Evolutionary conservation across 2,888 invertebrate species (phyloP).

Genomic region (Conistra vaccinii): DNA sequence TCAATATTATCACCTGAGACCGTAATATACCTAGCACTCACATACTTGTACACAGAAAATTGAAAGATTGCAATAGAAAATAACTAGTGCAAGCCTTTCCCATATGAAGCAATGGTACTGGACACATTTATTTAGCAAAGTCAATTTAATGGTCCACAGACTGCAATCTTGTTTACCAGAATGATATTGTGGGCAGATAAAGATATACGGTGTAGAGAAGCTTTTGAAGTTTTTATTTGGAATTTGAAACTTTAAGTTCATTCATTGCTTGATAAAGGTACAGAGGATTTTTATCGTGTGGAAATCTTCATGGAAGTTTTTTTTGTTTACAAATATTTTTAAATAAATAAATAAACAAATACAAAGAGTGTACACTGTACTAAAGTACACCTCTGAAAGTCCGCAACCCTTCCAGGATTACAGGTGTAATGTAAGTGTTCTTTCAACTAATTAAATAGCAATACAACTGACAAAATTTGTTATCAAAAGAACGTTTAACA

Average conservation of each 20-base stretch:
- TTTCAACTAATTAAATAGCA: background rate
- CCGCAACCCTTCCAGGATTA: background rate
- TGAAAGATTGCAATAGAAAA: constrained; percentile 53
- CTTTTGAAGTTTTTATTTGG: background rate
- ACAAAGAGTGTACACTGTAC: no score
- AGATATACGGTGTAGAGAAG: background rate
- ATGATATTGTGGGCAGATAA: constrained; percentile 3
- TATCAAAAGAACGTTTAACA: background rate
- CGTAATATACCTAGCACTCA: constrained; percentile 3
- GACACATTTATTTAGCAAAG: constrained; percentile 30
- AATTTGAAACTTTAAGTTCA: background rate
- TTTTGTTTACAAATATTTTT: no score
- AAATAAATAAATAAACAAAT: no score
- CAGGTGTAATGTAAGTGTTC: background rate
- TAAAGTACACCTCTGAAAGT: background rate
- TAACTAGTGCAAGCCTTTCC: constrained; percentile 50
- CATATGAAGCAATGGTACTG: constrained; percentile 48
- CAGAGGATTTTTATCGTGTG: background rate
- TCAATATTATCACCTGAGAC: background rate
- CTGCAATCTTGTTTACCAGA: background rate
- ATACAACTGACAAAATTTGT: background rate
- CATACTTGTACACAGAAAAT: constrained; percentile 41
- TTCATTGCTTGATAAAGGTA: background rate
- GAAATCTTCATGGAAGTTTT: background rate
- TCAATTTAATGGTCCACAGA: constrained; percentile 21